A percentile compares a stretch with the other conserved stretches of the same genome.
Evolutionary conservation across 2,888 invertebrate genomes (phyloP).

Genomic region (Nezara viridula): DNA sequence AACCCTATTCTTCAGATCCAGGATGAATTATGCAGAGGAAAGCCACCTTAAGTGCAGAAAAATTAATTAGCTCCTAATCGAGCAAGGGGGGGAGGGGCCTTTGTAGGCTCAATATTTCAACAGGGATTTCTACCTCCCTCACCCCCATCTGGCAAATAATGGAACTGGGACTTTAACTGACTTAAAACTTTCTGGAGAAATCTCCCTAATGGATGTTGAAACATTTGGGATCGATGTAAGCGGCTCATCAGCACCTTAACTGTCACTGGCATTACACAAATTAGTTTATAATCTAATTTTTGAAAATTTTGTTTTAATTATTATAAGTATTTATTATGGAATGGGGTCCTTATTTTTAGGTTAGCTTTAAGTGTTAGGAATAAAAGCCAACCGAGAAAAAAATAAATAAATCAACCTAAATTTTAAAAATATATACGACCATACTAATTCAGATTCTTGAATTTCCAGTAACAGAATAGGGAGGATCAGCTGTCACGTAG

Average conservation of each 20-base stretch:
- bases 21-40: slow-evolving; percentile 8
- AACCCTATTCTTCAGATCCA: background rate
- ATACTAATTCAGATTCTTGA: too few species aligned
- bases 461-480: too few species aligned
- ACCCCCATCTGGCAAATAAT: background rate
- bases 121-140: background rate
- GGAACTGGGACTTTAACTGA: slow-evolving; percentile 23
- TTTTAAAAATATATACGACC: too few species aligned
- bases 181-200: background rate
- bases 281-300: background rate
- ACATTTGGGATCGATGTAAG: slow-evolving; percentile 26
- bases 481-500: too few species aligned
- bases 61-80: slow-evolving; percentile 16
- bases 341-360: too few species aligned
- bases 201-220: slow-evolving; percentile 28
- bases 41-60: slow-evolving; percentile 5
- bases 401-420: too few species aligned
- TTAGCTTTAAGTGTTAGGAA: too few species aligned
- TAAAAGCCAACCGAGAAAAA: too few species aligned
- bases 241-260: background rate
- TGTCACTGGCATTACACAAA: background rate
- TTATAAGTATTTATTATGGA: background rate
- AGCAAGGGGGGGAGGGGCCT: background rate
- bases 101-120: slow-evolving; percentile 28
- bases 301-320: background rate